These are phyloP conservation scores for Charina bottae DNA, from an alignment of 2,113 vertebrate species.

Conservation along the genomic window DNA sequence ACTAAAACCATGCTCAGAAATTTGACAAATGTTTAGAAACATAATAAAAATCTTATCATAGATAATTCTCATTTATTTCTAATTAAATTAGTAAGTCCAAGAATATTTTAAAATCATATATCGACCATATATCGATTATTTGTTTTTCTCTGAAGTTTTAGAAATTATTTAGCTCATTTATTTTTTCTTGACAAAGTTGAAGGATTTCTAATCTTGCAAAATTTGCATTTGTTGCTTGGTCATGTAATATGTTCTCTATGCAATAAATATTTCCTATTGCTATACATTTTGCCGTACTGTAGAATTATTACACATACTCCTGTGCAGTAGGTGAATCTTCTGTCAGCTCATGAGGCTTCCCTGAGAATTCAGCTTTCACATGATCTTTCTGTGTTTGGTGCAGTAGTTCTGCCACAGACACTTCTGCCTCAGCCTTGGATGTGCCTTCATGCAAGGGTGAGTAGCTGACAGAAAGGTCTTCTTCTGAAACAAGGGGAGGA, in stretches of 20 bases:
- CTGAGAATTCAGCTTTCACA: constrained; percentile 81
- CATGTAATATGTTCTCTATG: background rate
- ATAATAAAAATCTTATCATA: background rate
- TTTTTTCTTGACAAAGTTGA: background rate
- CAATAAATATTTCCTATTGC: background rate
- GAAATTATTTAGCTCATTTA: background rate
- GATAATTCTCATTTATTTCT: background rate
- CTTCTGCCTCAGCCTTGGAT: constrained; percentile 79
- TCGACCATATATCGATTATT: background rate
- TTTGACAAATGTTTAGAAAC: background rate
- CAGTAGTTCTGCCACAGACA: constrained; percentile 74
- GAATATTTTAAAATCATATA: background rate
- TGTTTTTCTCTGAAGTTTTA: background rate
- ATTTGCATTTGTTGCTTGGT: background rate
- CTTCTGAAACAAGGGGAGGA: constrained; percentile 87
- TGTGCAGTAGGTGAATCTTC: constrained; percentile 60
- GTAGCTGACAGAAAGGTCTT: constrained; percentile 86
- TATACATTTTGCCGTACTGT: background rate
- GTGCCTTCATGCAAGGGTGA: constrained; percentile 84
- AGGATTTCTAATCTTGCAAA: background rate
- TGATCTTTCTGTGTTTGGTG: constrained; percentile 82
- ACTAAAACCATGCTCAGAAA: background rate
- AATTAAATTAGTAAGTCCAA: background rate
- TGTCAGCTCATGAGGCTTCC: constrained; percentile 66
- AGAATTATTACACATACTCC: constrained; percentile 72